phyloP scores from a whole-genome alignment of 2,888 invertebrate species.

The Mimas tiliae region DNA sequence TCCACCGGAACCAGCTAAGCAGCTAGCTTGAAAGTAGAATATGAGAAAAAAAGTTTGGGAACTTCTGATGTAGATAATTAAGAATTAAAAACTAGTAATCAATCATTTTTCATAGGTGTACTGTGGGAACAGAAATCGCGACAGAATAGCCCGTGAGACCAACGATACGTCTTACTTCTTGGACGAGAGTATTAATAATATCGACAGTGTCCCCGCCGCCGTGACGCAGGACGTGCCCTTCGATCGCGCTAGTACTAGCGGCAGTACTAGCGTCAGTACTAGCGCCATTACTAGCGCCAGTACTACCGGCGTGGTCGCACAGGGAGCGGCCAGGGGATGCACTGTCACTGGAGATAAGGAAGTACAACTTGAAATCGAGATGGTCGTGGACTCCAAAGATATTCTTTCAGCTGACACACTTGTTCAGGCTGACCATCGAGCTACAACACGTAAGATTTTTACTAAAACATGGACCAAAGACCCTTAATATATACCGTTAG shows the following conservation, averaged over 20 bases:
- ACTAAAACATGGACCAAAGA: not conserved
- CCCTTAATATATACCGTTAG: no score
- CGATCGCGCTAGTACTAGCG: slow-evolving; percentile 38
- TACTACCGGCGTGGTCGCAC: slow-evolving; percentile 50
- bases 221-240: slow-evolving; percentile 44
- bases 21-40: no score
- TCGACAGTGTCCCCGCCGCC: slow-evolving; percentile 43
- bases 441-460: slow-evolving; percentile 59
- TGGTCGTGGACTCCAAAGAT: slow-evolving; percentile 77
- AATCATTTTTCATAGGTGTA: no score
- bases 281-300: slow-evolving; percentile 34
- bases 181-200: slow-evolving; percentile 33
- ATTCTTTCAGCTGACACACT: slow-evolving; percentile 86
- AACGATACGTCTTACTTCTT: slow-evolving; percentile 55
- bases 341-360: slow-evolving; percentile 46
- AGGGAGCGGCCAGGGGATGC: slow-evolving; percentile 54
- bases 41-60: no score
- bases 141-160: slow-evolving; percentile 56
- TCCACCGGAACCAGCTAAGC: no score
- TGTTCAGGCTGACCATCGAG: slow-evolving; percentile 84
- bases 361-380: slow-evolving; percentile 68
- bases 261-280: slow-evolving; percentile 35
- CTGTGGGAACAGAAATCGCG: slow-evolving; percentile 49
- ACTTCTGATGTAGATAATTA: no score
- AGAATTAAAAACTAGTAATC: no score